Conservation (phyloP, 2,113 vertebrate genomes). For the Manacus vitellinus region DNA sequence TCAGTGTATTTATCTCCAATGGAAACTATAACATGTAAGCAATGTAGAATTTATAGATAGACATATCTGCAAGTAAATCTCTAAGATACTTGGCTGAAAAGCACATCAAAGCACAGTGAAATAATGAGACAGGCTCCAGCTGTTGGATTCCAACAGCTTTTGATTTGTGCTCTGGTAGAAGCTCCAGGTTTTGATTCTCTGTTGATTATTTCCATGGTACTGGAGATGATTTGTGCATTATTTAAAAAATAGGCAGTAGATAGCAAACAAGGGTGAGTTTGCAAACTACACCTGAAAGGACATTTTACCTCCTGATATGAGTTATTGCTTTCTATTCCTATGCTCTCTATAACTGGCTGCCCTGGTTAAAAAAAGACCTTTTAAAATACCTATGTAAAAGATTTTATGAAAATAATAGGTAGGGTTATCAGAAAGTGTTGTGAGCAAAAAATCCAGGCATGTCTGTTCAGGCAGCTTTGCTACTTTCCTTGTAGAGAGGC, state of each 20-base stretch:
- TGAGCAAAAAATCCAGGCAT: not conserved
- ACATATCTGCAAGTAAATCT: slow-evolving; percentile 79
- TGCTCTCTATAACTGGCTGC: not conserved
- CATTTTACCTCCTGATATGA: slow-evolving; percentile 51
- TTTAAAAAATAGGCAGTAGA: slow-evolving; percentile 68
- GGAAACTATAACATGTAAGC: slow-evolving; percentile 78
- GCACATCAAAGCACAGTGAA: slow-evolving; percentile 79
- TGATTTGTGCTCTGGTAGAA: slow-evolving; percentile 79
- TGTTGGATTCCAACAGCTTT: slow-evolving; percentile 82
- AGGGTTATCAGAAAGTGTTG: not conserved
- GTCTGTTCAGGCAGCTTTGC: not conserved
- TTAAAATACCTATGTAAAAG: not conserved
- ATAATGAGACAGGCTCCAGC: slow-evolving; percentile 83
- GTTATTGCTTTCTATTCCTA: not conserved
- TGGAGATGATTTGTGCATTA: slow-evolving; percentile 79
- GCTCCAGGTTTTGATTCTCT: slow-evolving; percentile 81
- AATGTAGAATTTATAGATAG: slow-evolving; percentile 78
- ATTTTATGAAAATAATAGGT: not conserved
- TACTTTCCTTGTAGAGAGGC: not conserved
- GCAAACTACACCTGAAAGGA: slow-evolving; percentile 69
- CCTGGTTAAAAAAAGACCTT: not conserved
- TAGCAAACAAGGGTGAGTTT: slow-evolving; percentile 73
- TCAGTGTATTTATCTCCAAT: slow-evolving; percentile 78
- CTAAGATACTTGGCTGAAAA: slow-evolving; percentile 80
- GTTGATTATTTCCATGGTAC: slow-evolving; percentile 81